Base-by-base conservation (phyloP, 53 echinoderm and acorn worm genomes). In the Hippasteria phrygiana region DNA sequence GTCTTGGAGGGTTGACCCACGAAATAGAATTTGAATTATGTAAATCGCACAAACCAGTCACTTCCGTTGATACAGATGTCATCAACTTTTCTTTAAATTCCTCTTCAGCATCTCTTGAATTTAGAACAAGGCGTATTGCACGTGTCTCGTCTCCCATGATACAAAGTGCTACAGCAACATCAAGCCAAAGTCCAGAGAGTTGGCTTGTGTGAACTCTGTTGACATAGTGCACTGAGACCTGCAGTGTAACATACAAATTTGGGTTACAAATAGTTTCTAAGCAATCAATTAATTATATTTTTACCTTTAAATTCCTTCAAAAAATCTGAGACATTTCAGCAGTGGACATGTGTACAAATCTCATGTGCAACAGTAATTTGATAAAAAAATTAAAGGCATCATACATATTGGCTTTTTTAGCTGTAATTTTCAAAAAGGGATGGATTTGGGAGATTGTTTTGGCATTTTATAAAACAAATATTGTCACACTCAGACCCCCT, bases 1-100 rank as follows among this genome's bases (percentile, higher is more conserved):
- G 36, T 77, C 77, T 53, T 77, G 45, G 33, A 54, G 51, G 55
- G 54, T 77, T 16, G 55, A 77, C 22, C 36, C 77, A 77, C 77
- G 34, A 29, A 77, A 77, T 3, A 35, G 16, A 77, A 55, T n/a
- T 55, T 3, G 33, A 55, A 43, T 37, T 54, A 55, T 53, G 33
- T 2, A 8, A 55, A 32, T 77, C 55, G 36, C 77, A 78, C 17
- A 77, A n/a, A 32, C 20, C 53, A 77, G 31, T 24, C 18, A 38
- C 56, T 55, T 77, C 77, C 17, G 54, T 16, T 14, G 55, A 54
- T 20, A 54, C 36, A 34, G 77, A 54, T 33, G 35, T 51, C 37
- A 77, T 55, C 37, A 77, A 77, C 0, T 0, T 55, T 5, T 3
- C 7, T 55, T 54, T 55, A 0, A 35, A 31, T 7, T 53, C 77